phyloP scores from a whole-genome alignment of 2,888 invertebrate genomes.

The Pachliopta kotzebuea region DNA sequence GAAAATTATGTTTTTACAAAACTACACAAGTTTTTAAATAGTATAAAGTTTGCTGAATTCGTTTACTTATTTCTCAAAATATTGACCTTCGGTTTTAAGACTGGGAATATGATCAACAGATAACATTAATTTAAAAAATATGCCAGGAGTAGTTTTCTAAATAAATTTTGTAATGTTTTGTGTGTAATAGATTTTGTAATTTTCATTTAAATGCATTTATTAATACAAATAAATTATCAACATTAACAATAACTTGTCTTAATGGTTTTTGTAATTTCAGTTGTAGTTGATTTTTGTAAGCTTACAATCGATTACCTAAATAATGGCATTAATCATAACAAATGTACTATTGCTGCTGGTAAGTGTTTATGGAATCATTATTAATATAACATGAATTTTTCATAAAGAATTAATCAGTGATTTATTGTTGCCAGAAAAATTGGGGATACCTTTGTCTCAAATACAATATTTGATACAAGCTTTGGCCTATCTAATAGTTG shows the following conservation, averaged over 20 bases:
- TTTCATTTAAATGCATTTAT: too few species aligned
- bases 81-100: too few species aligned
- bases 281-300: constrained; percentile 86
- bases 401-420: not conserved
- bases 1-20: not conserved
- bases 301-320: constrained; percentile 83
- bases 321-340: constrained; percentile 83
- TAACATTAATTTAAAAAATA: too few species aligned
- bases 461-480: constrained; percentile 86
- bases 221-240: not conserved
- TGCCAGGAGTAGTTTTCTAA: too few species aligned
- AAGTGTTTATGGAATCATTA: constrained; percentile 35
- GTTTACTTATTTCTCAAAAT: too few species aligned
- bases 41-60: too few species aligned
- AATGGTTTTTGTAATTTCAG: constrained; percentile 59
- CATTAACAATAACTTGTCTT: not conserved
- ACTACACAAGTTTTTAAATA: not conserved
- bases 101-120: too few species aligned
- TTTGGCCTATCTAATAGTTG: constrained; percentile 85
- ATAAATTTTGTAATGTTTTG: too few species aligned
- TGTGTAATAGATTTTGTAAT: too few species aligned
- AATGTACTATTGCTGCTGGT: constrained; percentile 83
- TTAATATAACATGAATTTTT: not conserved
- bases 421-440: constrained; percentile 71
- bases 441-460: constrained; percentile 73